Conservation (phyloP, 2,888 invertebrate genomes). For the Aphodius granarius region DNA sequence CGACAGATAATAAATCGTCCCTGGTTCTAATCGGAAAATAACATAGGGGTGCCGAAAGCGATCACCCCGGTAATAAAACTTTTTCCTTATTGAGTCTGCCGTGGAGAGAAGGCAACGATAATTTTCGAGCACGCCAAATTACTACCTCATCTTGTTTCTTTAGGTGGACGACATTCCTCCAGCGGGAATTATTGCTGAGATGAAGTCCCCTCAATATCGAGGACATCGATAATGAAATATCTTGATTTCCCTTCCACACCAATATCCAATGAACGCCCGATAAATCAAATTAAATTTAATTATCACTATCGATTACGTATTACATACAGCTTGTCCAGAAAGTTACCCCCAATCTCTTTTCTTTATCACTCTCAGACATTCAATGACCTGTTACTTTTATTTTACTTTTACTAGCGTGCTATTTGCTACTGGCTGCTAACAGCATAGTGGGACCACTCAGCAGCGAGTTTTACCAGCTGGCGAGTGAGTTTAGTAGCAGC, state of each 20-base stretch:
- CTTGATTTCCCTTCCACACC: neutral
- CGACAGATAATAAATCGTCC: neutral
- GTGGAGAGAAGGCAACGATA: neutral
- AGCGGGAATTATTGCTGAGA: neutral
- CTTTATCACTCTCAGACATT: no score
- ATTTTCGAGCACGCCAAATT: neutral
- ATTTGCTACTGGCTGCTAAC: no score
- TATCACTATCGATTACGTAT: neutral
- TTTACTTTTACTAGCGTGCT: no score
- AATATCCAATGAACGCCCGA: neutral
- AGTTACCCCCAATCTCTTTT: no score
- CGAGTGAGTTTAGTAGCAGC: no score
- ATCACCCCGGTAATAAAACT: neutral
- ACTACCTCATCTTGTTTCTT: neutral
- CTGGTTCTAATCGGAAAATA: neutral
- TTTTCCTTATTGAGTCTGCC: neutral
- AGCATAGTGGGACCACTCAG: no score
- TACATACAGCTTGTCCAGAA: neutral
- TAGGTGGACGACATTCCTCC: neutral
- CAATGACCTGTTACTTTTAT: no score
- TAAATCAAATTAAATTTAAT: neutral
- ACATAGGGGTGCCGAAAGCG: neutral
- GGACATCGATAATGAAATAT: neutral
- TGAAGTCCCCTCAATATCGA: neutral
- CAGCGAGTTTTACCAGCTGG: no score